phyloP scores from a whole-genome alignment of 23 tunicate species.

The Trididemnum clinides region DNA sequence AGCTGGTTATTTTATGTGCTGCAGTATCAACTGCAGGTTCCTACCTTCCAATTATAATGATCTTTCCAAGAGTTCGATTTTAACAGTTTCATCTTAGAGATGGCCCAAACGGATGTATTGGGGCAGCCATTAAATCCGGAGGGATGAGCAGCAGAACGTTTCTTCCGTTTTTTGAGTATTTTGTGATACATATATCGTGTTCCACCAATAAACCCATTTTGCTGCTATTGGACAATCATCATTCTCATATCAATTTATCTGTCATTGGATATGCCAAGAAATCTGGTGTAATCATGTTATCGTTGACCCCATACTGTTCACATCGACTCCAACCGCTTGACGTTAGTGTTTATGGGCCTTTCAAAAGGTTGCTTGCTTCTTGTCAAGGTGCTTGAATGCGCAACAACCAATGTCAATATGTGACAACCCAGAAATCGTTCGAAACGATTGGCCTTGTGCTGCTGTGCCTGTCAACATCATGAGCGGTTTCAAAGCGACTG shows the following conservation, averaged over 20 bases:
- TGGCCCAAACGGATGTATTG: conserved; percentile 1
- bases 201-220: not conserved
- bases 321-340: conserved; percentile 43
- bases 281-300: not conserved
- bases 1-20: not conserved
- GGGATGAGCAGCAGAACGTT: not conserved
- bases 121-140: not conserved
- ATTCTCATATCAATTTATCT: not conserved
- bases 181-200: not conserved
- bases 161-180: not conserved
- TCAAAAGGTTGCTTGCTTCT: not conserved
- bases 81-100: not conserved
- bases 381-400: not conserved
- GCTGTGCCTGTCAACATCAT: not conserved
- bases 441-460: not conserved
- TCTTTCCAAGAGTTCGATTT: not conserved
- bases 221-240: conserved; percentile 6
- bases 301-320: conserved; percentile 20
- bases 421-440: not conserved
- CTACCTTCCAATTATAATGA: not conserved
- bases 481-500: not conserved
- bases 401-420: not conserved
- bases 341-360: conserved; percentile 36
- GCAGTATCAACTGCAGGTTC: not conserved
- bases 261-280: not conserved